Percentiles rank a stretch among this genome's conserved stretches.
Evolutionary conservation across 2,797 vertebrate genomes (phyloP).

Genomic region (Kryptolebias ocellatus): DNA sequence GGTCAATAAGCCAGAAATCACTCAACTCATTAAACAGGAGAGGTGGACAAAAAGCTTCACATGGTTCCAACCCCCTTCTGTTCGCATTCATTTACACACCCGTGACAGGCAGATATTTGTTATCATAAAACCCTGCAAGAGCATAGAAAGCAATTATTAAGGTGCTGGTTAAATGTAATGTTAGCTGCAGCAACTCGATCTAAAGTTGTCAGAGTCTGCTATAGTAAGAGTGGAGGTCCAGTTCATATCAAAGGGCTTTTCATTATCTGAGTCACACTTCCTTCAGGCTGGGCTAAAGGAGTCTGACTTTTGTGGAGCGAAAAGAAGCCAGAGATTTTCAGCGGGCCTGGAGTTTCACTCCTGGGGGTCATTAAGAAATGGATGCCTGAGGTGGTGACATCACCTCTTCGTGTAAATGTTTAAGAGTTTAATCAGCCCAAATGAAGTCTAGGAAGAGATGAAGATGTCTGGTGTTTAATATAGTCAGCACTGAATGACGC

Average conservation of each 20-base stretch:
- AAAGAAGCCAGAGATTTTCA: slow-evolving; percentile 68
- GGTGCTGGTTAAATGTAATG: slow-evolving; percentile 61
- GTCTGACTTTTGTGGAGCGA: slow-evolving; percentile 50
- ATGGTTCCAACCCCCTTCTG: slow-evolving; percentile 62
- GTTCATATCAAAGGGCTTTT: too few species aligned
- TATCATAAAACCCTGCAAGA: slow-evolving; percentile 61
- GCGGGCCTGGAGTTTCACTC: slow-evolving; percentile 53
- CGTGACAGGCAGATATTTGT: slow-evolving; percentile 48
- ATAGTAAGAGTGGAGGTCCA: too few species aligned
- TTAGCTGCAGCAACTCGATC: slow-evolving; percentile 26
- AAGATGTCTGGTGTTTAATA: slow-evolving; percentile 20
- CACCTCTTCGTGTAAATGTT: slow-evolving; percentile 68
- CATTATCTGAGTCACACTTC: too few species aligned
- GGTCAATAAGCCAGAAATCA: slow-evolving; percentile 46
- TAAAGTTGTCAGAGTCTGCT: too few species aligned
- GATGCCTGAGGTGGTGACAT: slow-evolving; percentile 65
- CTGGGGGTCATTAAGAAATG: slow-evolving; percentile 67
- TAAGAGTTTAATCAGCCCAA: slow-evolving; percentile 70
- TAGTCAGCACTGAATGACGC: background rate
- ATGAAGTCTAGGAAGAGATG: slow-evolving; percentile 51
- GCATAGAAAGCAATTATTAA: slow-evolving; percentile 64
- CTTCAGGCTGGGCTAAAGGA: slow-evolving; percentile 51
- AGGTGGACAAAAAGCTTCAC: slow-evolving; percentile 50
- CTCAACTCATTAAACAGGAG: slow-evolving; percentile 36
- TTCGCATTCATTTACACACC: slow-evolving; percentile 62